phyloP scores from a whole-genome alignment of 2,113 vertebrate genomes.

The Anoura caudifer region DNA sequence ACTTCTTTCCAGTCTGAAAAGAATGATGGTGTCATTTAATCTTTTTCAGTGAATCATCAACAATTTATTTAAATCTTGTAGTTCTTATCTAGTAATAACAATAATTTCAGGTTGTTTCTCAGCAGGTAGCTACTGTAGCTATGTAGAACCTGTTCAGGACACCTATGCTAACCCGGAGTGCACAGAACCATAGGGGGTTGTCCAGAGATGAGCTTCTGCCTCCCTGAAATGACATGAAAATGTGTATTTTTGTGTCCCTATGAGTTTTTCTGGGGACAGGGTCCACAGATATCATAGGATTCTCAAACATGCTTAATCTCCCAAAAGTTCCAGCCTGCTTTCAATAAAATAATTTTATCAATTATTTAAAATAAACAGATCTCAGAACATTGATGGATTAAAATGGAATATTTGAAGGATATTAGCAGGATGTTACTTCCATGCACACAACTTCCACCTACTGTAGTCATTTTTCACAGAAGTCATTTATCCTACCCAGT shows the following conservation, averaged over 20 bases:
- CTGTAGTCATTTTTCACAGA: background rate
- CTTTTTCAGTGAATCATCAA: background rate
- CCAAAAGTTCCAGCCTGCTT: background rate
- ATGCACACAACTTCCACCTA: background rate
- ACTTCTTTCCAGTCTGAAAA: background rate
- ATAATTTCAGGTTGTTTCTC: background rate
- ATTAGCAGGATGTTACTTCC: background rate
- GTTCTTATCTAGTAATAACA: background rate
- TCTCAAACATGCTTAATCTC: background rate
- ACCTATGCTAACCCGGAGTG: background rate
- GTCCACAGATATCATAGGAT: background rate
- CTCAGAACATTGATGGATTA: background rate
- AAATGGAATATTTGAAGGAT: background rate
- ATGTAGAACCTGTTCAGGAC: background rate
- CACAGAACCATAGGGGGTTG: background rate
- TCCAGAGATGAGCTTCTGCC: background rate
- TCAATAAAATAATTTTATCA: background rate
- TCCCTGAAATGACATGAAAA: background rate
- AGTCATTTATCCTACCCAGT: background rate
- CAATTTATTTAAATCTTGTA: background rate
- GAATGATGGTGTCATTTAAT: background rate
- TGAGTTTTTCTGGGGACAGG: background rate
- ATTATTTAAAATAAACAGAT: background rate
- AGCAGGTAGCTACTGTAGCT: background rate
- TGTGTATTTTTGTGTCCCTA: background rate